Percentiles rank a stretch among this genome's conserved stretches.
phyloP scores from a whole-genome alignment of 2,113 vertebrate species.

The Ailuropoda melanoleuca region DNA sequence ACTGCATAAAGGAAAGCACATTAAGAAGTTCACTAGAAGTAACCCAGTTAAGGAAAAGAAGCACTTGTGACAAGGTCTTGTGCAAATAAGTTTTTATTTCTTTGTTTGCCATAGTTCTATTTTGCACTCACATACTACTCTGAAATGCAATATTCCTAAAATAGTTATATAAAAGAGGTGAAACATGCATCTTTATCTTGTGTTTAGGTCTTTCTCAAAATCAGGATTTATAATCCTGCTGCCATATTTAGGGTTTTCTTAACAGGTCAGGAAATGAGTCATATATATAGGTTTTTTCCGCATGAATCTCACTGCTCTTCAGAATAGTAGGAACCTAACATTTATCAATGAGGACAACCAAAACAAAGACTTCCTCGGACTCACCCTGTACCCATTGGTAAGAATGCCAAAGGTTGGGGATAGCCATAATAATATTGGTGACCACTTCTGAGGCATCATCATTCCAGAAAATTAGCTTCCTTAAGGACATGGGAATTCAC shows the following conservation, averaged over 20 bases:
- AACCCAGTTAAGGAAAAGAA: background rate
- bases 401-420: no score
- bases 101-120: background rate
- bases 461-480: background rate
- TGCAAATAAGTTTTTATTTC: background rate
- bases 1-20: background rate
- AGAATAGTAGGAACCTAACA: background rate
- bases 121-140: background rate
- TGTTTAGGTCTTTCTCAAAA: background rate
- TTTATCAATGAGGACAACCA: background rate
- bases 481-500: background rate
- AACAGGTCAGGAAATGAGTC: background rate
- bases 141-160: background rate
- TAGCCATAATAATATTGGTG: fast-evolving
- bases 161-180: background rate
- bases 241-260: background rate
- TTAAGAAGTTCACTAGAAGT: background rate
- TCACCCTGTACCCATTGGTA: no score
- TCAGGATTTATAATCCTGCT: background rate
- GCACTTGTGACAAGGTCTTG: background rate
- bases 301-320: background rate
- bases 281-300: background rate
- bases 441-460: fast-evolving
- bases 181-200: background rate
- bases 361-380: background rate